A percentile compares a stretch with the other conserved stretches of the same genome.
Conservation (phyloP, 2,888 invertebrate species). For the Agriopis marginaria region DNA sequence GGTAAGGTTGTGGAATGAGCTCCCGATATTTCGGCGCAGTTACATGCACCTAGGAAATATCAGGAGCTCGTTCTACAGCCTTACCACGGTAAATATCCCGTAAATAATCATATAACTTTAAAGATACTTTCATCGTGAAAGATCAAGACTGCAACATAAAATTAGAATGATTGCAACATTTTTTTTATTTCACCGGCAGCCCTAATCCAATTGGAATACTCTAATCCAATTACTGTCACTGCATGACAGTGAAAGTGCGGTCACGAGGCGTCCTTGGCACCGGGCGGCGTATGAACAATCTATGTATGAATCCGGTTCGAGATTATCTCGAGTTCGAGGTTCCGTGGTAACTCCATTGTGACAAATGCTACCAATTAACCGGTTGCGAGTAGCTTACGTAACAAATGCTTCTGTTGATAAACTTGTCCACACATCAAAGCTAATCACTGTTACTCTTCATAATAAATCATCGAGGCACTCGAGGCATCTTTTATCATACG, state of each 20-base stretch:
- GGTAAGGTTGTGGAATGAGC: no score
- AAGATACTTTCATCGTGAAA: no score
- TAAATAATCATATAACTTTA: no score
- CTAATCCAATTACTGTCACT: conserved; percentile 45
- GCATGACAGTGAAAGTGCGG: conserved; percentile 63
- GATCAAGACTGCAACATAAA: no score
- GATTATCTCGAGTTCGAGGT: conserved; percentile 29
- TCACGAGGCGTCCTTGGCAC: conserved; percentile 63
- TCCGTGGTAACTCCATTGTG: conserved; percentile 29
- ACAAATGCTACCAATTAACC: conserved; percentile 21
- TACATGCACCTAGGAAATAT: no score
- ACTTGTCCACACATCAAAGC: conserved; percentile 3
- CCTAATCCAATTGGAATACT: conserved; percentile 35
- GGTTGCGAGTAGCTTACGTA: conserved; percentile 9
- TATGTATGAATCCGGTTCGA: conserved; percentile 39
- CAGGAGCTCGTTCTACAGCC: no score
- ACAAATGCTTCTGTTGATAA: conserved; percentile 8
- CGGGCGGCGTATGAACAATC: conserved; percentile 1
- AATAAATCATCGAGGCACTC: background rate
- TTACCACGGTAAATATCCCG: no score
- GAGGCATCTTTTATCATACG: no score
- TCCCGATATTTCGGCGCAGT: no score
- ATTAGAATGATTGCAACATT: background rate
- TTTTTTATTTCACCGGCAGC: conserved; percentile 21
- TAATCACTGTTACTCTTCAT: background rate